Percentiles rank a stretch among this genome's conserved stretches.
These are phyloP conservation scores for Taenioides sp. DNA, from an alignment of 2,797 vertebrate species.

Conservation along the genomic window DNA sequence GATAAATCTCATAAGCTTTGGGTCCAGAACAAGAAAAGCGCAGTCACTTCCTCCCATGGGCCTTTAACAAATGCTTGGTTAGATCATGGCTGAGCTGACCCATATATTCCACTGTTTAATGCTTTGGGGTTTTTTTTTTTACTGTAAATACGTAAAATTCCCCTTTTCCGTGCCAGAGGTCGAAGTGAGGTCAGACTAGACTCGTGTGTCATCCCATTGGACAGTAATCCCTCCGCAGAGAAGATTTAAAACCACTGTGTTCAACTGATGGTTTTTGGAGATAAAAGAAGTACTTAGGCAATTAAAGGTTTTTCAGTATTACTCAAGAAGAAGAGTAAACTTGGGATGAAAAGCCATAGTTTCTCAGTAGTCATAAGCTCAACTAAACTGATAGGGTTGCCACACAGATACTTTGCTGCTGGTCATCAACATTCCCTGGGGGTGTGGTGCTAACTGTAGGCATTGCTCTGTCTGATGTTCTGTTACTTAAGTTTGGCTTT, in stretches of 20 bases:
- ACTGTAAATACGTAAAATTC: constrained; percentile 24
- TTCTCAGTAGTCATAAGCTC: too few relatives aligned
- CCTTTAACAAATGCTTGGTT: constrained; percentile 50
- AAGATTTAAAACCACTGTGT: constrained; percentile 23
- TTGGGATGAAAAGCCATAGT: too few relatives aligned
- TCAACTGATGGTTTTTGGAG: constrained; percentile 41
- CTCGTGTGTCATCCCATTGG: constrained; percentile 29
- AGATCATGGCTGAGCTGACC: constrained; percentile 53
- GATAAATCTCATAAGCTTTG: constrained; percentile 48
- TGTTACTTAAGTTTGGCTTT: too few relatives aligned
- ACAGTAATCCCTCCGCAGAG: constrained; percentile 38
- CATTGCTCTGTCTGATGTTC: too few relatives aligned
- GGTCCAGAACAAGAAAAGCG: constrained; percentile 45
- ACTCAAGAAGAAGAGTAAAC: too few relatives aligned
- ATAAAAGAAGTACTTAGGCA: neutral
- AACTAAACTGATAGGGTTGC: too few relatives aligned
- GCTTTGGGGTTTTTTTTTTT: constrained; percentile 11
- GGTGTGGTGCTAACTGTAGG: too few relatives aligned
- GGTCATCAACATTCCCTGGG: too few relatives aligned
- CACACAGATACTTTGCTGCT: too few relatives aligned
- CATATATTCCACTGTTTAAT: constrained; percentile 33
- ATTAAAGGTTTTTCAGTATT: too few relatives aligned
- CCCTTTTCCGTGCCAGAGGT: constrained; percentile 40
- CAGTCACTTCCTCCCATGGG: constrained; percentile 38
- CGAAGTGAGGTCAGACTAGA: constrained; percentile 53